These are phyloP conservation scores for Misgurnus anguillicaudatus DNA, from an alignment of 2,113 vertebrate genomes.

Conservation along the genomic window DNA sequence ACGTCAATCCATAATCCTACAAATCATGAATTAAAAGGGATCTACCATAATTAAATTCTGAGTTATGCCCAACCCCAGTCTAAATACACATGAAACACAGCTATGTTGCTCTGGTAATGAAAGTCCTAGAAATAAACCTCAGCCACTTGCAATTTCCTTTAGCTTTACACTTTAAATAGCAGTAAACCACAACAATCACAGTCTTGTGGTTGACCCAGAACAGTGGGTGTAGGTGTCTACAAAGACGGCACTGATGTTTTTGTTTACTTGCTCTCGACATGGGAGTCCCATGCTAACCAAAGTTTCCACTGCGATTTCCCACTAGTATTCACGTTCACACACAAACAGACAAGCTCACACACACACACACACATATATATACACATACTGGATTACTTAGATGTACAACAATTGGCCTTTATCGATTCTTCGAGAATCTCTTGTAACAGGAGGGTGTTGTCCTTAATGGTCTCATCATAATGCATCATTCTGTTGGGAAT, in stretches of 20 bases:
- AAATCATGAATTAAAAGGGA: no score
- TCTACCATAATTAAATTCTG: background rate
- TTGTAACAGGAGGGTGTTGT: constrained; percentile 7
- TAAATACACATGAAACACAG: constrained; percentile 16
- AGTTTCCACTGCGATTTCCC: constrained; percentile 5
- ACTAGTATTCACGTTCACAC: background rate
- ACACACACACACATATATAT: constrained; percentile 16
- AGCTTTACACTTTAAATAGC: constrained; percentile 38
- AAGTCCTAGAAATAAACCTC: constrained; percentile 10
- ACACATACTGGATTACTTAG: background rate
- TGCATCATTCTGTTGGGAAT: constrained; percentile 23
- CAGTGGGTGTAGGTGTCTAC: constrained; percentile 41
- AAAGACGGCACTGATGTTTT: constrained; percentile 29
- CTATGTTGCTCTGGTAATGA: constrained; percentile 6
- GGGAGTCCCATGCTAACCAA: constrained; percentile 24
- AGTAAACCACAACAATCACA: constrained; percentile 29
- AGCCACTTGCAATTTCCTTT: constrained; percentile 45
- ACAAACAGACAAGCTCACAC: background rate
- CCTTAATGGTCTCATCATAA: constrained; percentile 1
- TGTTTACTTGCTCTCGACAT: constrained; percentile 14
- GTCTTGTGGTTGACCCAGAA: constrained; percentile 40
- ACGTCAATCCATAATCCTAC: no score
- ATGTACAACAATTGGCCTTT: background rate
- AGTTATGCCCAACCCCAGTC: background rate
- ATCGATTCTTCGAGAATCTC: constrained; percentile 1